These are phyloP conservation scores for Piliocolobus tephrosceles DNA, from an alignment of 2,113 vertebrate genomes.

Conservation along the genomic window DNA sequence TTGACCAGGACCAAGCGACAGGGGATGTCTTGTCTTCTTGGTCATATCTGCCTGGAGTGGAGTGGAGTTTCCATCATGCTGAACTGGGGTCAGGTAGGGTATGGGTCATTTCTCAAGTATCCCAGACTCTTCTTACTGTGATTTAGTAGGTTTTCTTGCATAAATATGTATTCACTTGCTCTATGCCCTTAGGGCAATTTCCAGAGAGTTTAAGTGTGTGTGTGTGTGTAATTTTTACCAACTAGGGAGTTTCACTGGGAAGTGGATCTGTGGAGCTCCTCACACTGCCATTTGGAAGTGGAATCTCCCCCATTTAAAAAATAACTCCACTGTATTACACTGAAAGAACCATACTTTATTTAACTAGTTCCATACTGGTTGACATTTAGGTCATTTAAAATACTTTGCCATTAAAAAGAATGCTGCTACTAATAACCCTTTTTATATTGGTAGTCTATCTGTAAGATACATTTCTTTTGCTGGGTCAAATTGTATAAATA, in stretches of 20 bases:
- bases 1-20: neutral
- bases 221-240: slow-evolving; percentile 10
- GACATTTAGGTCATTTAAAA: slow-evolving; percentile 26
- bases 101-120: neutral
- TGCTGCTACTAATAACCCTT: neutral
- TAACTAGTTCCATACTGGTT: neutral
- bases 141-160: neutral
- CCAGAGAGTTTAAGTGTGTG: neutral
- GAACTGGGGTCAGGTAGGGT: neutral
- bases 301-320: neutral
- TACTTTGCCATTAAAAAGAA: neutral
- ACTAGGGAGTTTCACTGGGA: neutral
- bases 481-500: neutral
- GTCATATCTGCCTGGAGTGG: neutral
- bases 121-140: neutral
- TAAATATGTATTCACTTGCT: neutral
- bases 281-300: neutral
- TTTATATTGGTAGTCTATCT: slow-evolving; percentile 17
- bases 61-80: neutral
- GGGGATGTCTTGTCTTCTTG: slow-evolving; percentile 17
- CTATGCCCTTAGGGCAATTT: slow-evolving; percentile 1
- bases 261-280: neutral
- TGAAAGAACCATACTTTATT: neutral
- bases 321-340: neutral
- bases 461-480: neutral